Percentiles rank a stretch among this genome's conserved stretches.
These are phyloP conservation scores for Dicentrarchus labrax DNA, from an alignment of 2,113 vertebrate genomes.

Conservation along the genomic window DNA sequence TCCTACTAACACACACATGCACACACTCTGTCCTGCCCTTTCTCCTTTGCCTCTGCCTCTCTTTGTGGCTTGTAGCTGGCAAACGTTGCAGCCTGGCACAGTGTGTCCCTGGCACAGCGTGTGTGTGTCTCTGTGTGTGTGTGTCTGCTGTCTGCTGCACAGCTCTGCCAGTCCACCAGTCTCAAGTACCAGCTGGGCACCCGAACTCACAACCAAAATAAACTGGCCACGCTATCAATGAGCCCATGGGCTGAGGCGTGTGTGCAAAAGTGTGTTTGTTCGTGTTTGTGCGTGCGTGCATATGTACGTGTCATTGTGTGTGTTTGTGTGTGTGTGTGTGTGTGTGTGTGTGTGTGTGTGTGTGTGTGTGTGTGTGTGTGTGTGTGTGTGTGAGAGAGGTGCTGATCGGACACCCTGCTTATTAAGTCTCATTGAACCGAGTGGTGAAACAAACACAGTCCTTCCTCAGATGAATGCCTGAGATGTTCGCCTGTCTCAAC, in stretches of 20 bases:
- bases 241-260: constrained; percentile 46
- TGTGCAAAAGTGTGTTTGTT: constrained; percentile 31
- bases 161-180: constrained; percentile 76
- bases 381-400: constrained; percentile 30
- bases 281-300: constrained; percentile 12
- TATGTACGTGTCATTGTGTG: neutral
- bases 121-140: constrained; percentile 53
- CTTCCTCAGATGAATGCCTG: constrained; percentile 70
- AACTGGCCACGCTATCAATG: constrained; percentile 71
- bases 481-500: constrained; percentile 71
- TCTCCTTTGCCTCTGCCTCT: constrained; percentile 57
- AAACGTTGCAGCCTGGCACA: constrained; percentile 68
- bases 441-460: constrained; percentile 73
- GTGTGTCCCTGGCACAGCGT: constrained; percentile 65
- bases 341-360: neutral
- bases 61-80: constrained; percentile 76
- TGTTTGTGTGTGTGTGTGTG: constrained; percentile 19
- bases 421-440: constrained; percentile 74
- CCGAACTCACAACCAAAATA: constrained; percentile 79
- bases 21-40: constrained; percentile 48
- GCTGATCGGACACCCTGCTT: constrained; percentile 65
- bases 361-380: constrained; percentile 4
- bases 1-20: constrained; percentile 14
- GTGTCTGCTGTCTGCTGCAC: constrained; percentile 73
- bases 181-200: constrained; percentile 85